Evolutionary conservation across 2,888 invertebrate genomes (phyloP).

Genomic region (Spisula subtruncata): DNA sequence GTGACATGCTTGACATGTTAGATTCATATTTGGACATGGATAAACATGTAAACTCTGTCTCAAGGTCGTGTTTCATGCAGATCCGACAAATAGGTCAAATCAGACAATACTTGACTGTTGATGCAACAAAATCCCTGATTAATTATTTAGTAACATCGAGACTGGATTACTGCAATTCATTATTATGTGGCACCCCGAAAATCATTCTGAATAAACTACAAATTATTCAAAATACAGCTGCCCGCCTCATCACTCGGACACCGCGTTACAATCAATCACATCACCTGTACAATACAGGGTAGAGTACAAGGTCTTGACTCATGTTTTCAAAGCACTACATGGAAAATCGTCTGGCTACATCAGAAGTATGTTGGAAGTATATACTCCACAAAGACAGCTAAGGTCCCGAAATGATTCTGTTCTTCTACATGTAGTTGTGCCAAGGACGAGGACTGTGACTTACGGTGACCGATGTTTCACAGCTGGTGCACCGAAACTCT

Average conservation of each 20-base stretch:
- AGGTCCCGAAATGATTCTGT: background rate
- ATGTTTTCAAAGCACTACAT: too few relatives aligned
- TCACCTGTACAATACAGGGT: constrained; percentile 49
- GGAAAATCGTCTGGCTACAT: too few relatives aligned
- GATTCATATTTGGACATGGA: constrained; percentile 22
- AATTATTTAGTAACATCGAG: constrained; percentile 37
- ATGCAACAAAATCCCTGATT: constrained; percentile 18
- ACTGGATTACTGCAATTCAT: constrained; percentile 43
- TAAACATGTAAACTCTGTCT: constrained; percentile 34
- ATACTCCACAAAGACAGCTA: constrained; percentile 2
- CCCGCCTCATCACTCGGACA: constrained; percentile 44
- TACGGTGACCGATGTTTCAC: constrained; percentile 51
- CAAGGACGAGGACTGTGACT: background rate
- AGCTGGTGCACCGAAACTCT: too few relatives aligned
- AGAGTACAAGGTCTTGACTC: constrained; percentile 2
- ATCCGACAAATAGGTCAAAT: background rate
- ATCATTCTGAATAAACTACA: constrained; percentile 32
- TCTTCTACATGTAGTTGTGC: constrained; percentile 31
- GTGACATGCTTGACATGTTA: constrained; percentile 49
- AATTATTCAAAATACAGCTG: constrained; percentile 51
- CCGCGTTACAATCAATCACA: constrained; percentile 25
- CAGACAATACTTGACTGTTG: too few relatives aligned
- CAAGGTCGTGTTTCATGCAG: constrained; percentile 17
- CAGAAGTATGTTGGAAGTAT: background rate
- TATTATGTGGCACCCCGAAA: background rate